Evolutionary conservation across 2,797 vertebrate genomes (phyloP).

Genomic region (Oophaga sylvatica): DNA sequence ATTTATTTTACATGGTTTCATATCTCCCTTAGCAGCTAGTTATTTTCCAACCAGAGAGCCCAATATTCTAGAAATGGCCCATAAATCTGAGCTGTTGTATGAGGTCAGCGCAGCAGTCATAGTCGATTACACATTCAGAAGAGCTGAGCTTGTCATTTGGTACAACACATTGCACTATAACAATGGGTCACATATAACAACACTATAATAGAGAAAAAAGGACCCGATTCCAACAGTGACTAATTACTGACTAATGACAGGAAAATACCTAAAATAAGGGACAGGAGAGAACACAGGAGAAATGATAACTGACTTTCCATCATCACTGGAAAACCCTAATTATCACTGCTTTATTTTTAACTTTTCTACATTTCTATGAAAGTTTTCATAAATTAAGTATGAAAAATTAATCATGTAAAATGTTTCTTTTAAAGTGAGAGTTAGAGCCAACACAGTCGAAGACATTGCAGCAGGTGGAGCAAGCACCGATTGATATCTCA

Average conservation of each 20-base stretch:
- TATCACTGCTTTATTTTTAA: too few relatives aligned
- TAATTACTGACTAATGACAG: neutral
- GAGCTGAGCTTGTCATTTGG: neutral
- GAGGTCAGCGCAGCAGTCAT: neutral
- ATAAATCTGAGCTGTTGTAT: constrained; percentile 6
- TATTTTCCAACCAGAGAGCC: constrained; percentile 5
- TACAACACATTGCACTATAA: neutral
- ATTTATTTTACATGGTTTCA: constrained; percentile 17
- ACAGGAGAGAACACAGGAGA: too few relatives aligned
- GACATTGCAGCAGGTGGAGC: too few relatives aligned
- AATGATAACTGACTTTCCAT: too few relatives aligned
- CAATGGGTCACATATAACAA: neutral
- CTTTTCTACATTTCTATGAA: too few relatives aligned
- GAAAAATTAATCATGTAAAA: too few relatives aligned
- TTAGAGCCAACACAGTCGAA: too few relatives aligned
- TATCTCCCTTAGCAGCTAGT: neutral
- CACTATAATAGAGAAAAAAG: neutral
- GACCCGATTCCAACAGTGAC: neutral
- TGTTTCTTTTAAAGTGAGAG: too few relatives aligned
- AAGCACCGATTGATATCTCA: too few relatives aligned
- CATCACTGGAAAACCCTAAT: too few relatives aligned
- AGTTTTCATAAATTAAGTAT: too few relatives aligned
- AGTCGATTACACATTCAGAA: constrained; percentile 3
- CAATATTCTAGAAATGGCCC: neutral
- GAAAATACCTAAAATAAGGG: too few relatives aligned